These are phyloP conservation scores for Drosophila virilis DNA, from an alignment of 1,140 invertebrate genomes.

Conservation along the genomic window DNA sequence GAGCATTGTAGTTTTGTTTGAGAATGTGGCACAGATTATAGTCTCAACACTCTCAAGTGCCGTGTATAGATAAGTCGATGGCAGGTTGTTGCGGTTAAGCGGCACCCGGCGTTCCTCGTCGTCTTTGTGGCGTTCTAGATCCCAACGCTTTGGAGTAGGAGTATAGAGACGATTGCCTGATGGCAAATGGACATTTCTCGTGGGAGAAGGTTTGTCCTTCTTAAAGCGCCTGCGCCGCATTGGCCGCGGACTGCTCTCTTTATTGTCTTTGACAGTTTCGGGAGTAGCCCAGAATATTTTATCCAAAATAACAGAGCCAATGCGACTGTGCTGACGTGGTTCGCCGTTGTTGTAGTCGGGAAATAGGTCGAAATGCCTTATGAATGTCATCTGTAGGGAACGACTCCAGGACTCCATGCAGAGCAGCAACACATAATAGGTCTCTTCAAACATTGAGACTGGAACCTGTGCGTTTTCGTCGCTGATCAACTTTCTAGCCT, in stretches of 20 bases:
- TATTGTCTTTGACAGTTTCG: constrained; percentile 11
- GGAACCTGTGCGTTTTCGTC: constrained; percentile 28
- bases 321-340: constrained; percentile 12
- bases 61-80: constrained; percentile 53
- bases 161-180: constrained; percentile 16
- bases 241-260: neutral
- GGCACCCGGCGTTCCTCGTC: constrained; percentile 50
- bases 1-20: constrained; percentile 41
- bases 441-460: constrained; percentile 20
- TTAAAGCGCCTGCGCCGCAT: constrained; percentile 15
- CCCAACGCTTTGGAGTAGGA: constrained; percentile 40
- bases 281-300: constrained; percentile 25
- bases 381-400: constrained; percentile 19
- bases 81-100: constrained; percentile 30
- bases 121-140: constrained; percentile 32
- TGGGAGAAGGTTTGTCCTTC: constrained; percentile 14
- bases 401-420: constrained; percentile 24
- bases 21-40: constrained; percentile 55
- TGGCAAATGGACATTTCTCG: constrained; percentile 32
- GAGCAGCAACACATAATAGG: neutral
- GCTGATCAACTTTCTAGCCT: constrained; percentile 36
- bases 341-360: neutral
- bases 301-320: constrained; percentile 7
- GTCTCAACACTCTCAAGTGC: constrained; percentile 14
- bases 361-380: constrained; percentile 26